These are phyloP conservation scores for Pachypanchax playfairii DNA, from an alignment of 2,113 vertebrate genomes.

Conservation along the genomic window DNA sequence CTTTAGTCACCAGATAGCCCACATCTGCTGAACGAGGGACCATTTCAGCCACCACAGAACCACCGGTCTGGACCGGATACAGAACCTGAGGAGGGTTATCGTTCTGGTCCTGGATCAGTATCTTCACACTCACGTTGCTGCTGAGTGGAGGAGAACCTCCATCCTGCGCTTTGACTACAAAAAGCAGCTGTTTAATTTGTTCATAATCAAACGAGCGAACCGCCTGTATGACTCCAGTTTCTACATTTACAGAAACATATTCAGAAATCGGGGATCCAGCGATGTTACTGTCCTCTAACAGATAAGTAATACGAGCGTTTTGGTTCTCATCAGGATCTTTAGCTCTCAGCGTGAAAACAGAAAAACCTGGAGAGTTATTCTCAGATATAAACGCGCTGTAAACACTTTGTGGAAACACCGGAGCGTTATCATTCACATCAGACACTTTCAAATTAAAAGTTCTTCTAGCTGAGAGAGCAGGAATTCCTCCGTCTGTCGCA, in stretches of 20 bases:
- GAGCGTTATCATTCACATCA: conserved; percentile 74
- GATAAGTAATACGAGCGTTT: conserved; percentile 70
- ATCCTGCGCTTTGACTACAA: no score
- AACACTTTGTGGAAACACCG: conserved; percentile 35
- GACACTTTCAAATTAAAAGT: conserved; percentile 51
- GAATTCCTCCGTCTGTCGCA: conserved; percentile 57
- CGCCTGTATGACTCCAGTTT: conserved; percentile 35
- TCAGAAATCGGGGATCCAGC: conserved; percentile 19
- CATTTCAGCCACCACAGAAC: no score
- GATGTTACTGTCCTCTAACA: conserved; percentile 27
- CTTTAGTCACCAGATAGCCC: no score
- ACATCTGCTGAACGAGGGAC: no score
- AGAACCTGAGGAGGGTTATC: no score
- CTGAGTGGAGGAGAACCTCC: no score
- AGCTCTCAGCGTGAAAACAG: conserved; percentile 26
- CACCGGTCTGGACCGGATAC: no score
- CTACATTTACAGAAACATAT: conserved; percentile 59
- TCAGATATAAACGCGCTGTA: conserved; percentile 39
- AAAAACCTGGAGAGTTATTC: conserved; percentile 49
- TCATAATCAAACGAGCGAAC: no score
- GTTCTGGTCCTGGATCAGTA: no score
- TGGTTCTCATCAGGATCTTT: conserved; percentile 44
- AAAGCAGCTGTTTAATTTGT: no score
- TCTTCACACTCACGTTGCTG: no score
- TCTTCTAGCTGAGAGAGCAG: conserved; percentile 42